Percentiles rank a stretch among this genome's conserved stretches.
Conservation (phyloP, 2,888 invertebrate genomes). For the Heliconius ethilla region DNA sequence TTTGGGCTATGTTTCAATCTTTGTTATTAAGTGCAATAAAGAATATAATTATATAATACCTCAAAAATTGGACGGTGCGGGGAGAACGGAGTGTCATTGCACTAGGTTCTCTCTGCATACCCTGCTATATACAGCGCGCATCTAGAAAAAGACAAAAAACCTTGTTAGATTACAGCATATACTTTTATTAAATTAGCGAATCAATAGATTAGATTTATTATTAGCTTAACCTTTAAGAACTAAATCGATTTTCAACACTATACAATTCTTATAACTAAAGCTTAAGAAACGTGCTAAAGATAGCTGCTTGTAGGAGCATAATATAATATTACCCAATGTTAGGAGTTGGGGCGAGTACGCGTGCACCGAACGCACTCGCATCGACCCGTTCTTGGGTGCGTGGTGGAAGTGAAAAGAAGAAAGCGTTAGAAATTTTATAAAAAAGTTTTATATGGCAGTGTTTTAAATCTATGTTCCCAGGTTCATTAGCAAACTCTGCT, state of each 20-base stretch:
- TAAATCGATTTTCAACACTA: neutral
- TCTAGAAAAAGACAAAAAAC: neutral
- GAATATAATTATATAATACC: too few species aligned
- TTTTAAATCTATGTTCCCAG: too few species aligned
- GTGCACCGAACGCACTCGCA: conserved; percentile 52
- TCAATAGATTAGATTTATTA: too few species aligned
- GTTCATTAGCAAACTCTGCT: too few species aligned
- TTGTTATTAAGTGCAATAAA: too few species aligned
- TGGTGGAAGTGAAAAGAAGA: conserved; percentile 33
- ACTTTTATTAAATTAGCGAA: too few species aligned
- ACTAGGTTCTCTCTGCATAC: neutral
- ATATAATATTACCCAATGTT: conserved; percentile 22
- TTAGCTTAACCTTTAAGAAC: neutral
- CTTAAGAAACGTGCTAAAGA: conserved; percentile 2
- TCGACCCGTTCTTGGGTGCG: conserved; percentile 41
- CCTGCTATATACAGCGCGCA: neutral
- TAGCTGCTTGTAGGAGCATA: neutral
- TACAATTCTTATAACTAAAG: neutral
- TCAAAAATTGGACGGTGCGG: neutral
- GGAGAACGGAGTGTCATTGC: neutral
- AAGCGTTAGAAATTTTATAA: neutral
- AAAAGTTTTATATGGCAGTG: too few species aligned
- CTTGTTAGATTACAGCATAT: too few species aligned
- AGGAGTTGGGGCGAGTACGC: conserved; percentile 47
- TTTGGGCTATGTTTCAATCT: too few species aligned